Percentiles rank a stretch among this genome's conserved stretches.
phyloP scores from a whole-genome alignment of 2,888 invertebrate genomes.

The Eugnorisma glareosa region DNA sequence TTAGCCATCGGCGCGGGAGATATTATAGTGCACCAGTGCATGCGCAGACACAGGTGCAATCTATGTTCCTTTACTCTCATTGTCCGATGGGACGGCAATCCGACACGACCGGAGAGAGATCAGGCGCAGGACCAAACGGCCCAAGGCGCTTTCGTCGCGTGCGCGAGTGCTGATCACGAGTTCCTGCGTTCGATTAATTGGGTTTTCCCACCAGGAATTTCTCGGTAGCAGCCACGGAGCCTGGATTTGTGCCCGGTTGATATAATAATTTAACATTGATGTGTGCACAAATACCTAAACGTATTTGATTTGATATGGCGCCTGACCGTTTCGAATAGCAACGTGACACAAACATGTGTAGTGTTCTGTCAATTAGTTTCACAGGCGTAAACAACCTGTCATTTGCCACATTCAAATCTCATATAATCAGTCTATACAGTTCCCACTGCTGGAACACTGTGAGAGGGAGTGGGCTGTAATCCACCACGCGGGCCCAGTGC shows the following conservation, averaged over 20 bases:
- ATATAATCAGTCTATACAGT: neutral
- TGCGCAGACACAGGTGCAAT: no score
- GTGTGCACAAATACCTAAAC: neutral
- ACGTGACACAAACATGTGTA: neutral
- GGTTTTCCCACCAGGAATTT: neutral
- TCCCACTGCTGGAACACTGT: neutral
- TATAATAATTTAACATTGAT: neutral
- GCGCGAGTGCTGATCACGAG: neutral
- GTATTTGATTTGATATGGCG: neutral
- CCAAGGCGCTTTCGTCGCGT: no score
- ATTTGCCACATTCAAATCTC: neutral
- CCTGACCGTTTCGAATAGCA: neutral
- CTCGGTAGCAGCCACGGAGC: no score
- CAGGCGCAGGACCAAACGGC: no score
- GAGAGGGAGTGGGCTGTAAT: no score
- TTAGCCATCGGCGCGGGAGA: no score
- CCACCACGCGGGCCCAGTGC: neutral
- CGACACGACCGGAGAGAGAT: no score
- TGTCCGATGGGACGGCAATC: no score
- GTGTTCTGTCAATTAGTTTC: neutral
- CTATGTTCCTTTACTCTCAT: no score
- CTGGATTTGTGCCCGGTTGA: neutral
- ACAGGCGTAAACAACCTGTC: neutral
- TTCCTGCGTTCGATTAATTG: neutral
- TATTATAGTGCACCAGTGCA: no score